Evolutionary conservation across 1,140 invertebrate species (phyloP), one percentile per base, ranked within the genome.

Genomic region (Drosophila burlai): DNA sequence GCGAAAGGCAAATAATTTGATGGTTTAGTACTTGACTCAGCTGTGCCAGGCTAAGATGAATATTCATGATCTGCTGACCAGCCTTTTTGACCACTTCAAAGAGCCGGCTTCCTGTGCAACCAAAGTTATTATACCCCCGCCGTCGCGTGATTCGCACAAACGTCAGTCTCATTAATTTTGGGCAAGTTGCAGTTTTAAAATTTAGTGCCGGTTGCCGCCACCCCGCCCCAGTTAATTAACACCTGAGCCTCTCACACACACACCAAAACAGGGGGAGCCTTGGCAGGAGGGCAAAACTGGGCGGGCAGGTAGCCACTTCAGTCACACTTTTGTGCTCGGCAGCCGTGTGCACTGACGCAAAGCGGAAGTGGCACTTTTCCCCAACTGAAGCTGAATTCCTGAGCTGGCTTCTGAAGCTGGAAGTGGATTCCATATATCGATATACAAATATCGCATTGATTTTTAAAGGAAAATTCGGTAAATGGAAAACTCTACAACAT

Each of bases 341-440:
- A 68, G 55, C 60, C 67, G 85, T 87, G 84, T 84, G 68, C 84
- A 83, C 81, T 89, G 84, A 89, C 84, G 84, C 84, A 89, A 83
- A 89, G 77, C 83, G 84, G 84, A 87, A 87, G 83, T 87, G 83
- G 84, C 83, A 87, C 83, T 87, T 89, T 87, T 52, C 47, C 66
- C 61, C 66, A 84, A 47, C 46, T 52, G 73, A 81, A 77, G 62
- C 73, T 58, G 55, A 62, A 54, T 43, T 69, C 21, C 54, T 15
- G 31, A 55, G 45, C 18, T 36, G 8, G 11, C 47, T 24, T 8
- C 49, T n/a, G 63, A 13, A 26, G 66, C 66, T 26, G 66, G 29
- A 42, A 43, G 50, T 36, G 21, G 3, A 26, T 34, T 11, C 9
- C 9, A n/a, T 10, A 16, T 40, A 24, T n/a, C 54, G 54, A 40